Conservation (phyloP, 2,113 vertebrate genomes). For the Toxotes jaculatrix region DNA sequence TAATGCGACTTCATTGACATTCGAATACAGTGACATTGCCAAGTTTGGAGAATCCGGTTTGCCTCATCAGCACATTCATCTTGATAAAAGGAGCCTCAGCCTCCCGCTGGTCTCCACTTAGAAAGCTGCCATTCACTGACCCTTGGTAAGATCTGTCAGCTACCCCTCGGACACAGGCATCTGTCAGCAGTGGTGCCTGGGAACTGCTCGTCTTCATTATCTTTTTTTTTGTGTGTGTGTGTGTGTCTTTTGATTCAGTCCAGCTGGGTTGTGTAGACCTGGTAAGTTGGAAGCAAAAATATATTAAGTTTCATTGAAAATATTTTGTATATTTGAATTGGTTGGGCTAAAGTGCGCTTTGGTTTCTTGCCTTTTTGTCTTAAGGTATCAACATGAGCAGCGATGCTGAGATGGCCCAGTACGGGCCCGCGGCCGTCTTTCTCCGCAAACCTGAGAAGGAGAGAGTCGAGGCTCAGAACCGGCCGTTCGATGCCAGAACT, state of each 20-base stretch:
- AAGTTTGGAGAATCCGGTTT: slow-evolving; percentile 62
- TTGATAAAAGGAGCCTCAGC: slow-evolving; percentile 69
- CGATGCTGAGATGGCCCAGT: slow-evolving; percentile 85
- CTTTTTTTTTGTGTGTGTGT: neutral
- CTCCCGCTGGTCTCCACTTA: slow-evolving; percentile 28
- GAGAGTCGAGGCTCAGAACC: slow-evolving; percentile 87
- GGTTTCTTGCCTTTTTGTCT: neutral
- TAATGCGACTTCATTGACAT: slow-evolving; percentile 69
- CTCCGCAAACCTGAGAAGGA: slow-evolving; percentile 88
- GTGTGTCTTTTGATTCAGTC: neutral
- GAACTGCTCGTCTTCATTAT: neutral
- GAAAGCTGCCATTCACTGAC: slow-evolving; percentile 18
- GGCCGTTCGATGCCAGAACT: slow-evolving; percentile 88
- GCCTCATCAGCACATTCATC: slow-evolving; percentile 43
- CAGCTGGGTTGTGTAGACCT: neutral
- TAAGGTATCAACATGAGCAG: slow-evolving; percentile 82
- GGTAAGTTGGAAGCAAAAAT: slow-evolving; percentile 33
- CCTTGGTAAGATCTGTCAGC: slow-evolving; percentile 6
- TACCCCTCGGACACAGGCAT: neutral
- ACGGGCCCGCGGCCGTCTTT: slow-evolving; percentile 83
- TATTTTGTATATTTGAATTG: neutral
- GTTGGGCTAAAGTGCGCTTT: neutral
- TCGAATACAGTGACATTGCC: slow-evolving; percentile 66
- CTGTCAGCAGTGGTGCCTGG: neutral
- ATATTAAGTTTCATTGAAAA: accelerated